Conservation (phyloP, 2,797 vertebrate species). For the Leptatherina wallacei region DNA sequence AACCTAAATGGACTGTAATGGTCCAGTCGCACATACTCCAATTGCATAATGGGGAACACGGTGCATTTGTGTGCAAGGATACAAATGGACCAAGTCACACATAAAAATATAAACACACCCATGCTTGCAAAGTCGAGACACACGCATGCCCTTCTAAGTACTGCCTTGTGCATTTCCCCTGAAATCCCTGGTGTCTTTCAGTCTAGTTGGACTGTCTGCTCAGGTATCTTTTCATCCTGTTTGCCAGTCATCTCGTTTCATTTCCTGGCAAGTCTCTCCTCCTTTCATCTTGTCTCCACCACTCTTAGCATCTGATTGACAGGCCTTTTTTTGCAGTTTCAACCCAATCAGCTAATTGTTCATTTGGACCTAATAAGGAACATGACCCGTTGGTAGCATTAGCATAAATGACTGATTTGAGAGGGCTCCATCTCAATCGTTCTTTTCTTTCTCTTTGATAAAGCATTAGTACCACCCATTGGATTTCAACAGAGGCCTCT, state of each 20-base stretch:
- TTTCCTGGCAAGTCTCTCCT: constrained; percentile 1
- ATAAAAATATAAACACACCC: constrained; percentile 18
- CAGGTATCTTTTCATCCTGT: constrained; percentile 31
- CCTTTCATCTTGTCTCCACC: constrained; percentile 2
- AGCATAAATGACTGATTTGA: constrained; percentile 70
- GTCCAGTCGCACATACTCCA: constrained; percentile 42
- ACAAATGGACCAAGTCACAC: constrained; percentile 11
- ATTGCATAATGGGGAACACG: constrained; percentile 45
- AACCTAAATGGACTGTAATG: constrained; percentile 62
- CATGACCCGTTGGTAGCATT: constrained; percentile 59
- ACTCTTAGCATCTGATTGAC: constrained; percentile 59
- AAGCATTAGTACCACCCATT: constrained; percentile 58
- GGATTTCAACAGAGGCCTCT: constrained; percentile 55
- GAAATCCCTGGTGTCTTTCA: not conserved
- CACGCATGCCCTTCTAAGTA: not conserved
- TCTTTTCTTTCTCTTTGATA: constrained; percentile 52
- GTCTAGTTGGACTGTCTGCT: not conserved
- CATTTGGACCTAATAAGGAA: constrained; percentile 70
- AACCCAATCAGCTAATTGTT: constrained; percentile 74
- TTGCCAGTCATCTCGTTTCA: not conserved
- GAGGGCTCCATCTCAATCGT: constrained; percentile 49
- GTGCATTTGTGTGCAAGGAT: constrained; percentile 4
- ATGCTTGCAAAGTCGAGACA: not conserved
- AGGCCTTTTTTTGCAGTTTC: constrained; percentile 50
- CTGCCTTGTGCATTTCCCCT: not conserved